phyloP scores from a whole-genome alignment of 2,888 invertebrate species.

The Panopea generosa region DNA sequence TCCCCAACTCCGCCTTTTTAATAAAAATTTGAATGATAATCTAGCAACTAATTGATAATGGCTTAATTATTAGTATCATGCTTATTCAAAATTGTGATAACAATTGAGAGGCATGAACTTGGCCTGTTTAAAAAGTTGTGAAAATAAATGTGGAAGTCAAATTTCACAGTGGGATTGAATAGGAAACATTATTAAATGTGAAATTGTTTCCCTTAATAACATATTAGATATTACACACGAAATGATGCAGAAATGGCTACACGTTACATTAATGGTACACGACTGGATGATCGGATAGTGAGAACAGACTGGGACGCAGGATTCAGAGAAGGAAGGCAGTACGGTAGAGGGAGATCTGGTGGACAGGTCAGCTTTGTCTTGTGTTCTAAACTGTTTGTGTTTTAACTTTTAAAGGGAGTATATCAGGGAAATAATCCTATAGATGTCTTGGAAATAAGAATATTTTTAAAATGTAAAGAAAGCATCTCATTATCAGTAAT shows the following conservation, averaged over 20 bases:
- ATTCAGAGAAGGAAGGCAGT: constrained; percentile 98
- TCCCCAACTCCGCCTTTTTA: too few relatives aligned
- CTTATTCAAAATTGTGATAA: too few relatives aligned
- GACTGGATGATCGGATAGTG: constrained; percentile 98
- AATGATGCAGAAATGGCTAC: constrained; percentile 87
- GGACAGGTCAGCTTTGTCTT: constrained; percentile 96
- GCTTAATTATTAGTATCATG: too few relatives aligned
- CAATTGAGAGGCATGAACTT: too few relatives aligned
- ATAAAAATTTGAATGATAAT: too few relatives aligned
- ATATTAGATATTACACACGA: constrained; percentile 86
- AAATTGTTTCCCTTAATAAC: constrained; percentile 42
- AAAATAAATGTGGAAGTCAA: too few relatives aligned
- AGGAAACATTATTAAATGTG: too few relatives aligned
- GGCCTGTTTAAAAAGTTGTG: too few relatives aligned
- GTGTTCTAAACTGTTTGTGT: too few relatives aligned
- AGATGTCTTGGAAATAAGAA: neutral
- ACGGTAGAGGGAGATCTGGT: constrained; percentile 98
- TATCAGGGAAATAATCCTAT: neutral
- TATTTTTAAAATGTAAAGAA: neutral
- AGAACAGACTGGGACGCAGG: constrained; percentile 99
- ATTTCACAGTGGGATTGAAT: too few relatives aligned
- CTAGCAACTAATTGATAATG: too few relatives aligned
- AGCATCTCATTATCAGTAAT: too few relatives aligned
- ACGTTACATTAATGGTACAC: constrained; percentile 97
- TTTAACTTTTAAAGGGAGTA: neutral